phyloP scores from a whole-genome alignment of 2,113 vertebrate species.

The Odobenus rosmarus region DNA sequence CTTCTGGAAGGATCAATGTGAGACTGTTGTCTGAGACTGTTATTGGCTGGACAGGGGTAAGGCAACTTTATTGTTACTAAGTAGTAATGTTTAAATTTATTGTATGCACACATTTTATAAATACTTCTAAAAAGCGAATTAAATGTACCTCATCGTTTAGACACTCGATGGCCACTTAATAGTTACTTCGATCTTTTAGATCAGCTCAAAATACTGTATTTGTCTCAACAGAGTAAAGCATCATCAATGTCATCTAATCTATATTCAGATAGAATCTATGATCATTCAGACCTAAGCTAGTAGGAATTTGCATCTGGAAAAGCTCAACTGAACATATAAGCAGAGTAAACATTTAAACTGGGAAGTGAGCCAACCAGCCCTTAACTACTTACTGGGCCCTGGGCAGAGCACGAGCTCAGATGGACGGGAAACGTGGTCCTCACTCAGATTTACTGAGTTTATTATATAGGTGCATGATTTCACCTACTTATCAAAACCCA shows the following conservation, averaged over 20 bases:
- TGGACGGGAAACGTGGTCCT: not conserved
- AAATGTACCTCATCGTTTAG: not conserved
- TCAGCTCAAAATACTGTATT: not conserved
- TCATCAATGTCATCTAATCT: not conserved
- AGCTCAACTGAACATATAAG: accelerated
- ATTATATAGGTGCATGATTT: accelerated
- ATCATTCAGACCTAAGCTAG: not conserved
- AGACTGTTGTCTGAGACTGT: not conserved
- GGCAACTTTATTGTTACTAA: too few relatives aligned
- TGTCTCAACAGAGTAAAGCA: not conserved
- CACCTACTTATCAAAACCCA: not conserved
- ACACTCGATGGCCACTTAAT: not conserved
- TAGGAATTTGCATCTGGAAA: not conserved
- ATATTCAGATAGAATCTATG: not conserved
- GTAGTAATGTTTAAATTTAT: not conserved
- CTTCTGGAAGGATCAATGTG: not conserved
- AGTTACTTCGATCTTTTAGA: not conserved
- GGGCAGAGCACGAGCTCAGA: accelerated
- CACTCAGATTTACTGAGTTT: accelerated
- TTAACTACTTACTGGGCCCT: accelerated
- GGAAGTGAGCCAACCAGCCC: not conserved
- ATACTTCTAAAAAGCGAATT: not conserved
- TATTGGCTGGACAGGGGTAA: accelerated
- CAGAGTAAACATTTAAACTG: not conserved
- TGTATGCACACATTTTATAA: not conserved